phyloP scores from a whole-genome alignment of 1,140 invertebrate genomes.

The Zophobas morio region DNA sequence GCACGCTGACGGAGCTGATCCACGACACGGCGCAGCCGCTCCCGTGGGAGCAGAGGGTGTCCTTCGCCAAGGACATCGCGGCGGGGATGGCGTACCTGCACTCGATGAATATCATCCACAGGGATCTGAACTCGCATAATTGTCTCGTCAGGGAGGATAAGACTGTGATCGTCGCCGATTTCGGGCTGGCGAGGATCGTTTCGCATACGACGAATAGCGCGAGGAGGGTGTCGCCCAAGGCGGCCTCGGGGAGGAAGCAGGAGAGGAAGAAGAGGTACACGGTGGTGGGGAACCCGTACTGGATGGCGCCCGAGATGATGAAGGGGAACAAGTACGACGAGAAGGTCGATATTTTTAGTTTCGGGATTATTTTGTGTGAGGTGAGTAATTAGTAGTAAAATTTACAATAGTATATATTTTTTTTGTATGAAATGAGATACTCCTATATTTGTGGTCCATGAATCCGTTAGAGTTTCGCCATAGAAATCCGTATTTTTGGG shows the following conservation, averaged over 20 bases:
- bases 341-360: slow-evolving; percentile 97
- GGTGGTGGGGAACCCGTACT: slow-evolving; percentile 95
- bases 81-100: slow-evolving; percentile 95
- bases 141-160: slow-evolving; percentile 89
- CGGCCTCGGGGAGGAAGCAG: slow-evolving; percentile 66
- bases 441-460: too few relatives aligned
- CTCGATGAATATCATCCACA: slow-evolving; percentile 94
- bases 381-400: slow-evolving; percentile 69
- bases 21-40: slow-evolving; percentile 80
- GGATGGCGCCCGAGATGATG: slow-evolving; percentile 99
- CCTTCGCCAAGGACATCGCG: slow-evolving; percentile 92
- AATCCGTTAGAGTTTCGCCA: too few relatives aligned
- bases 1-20: slow-evolving; percentile 87
- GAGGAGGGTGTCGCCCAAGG: slow-evolving; percentile 58
- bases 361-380: slow-evolving; percentile 96
- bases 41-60: slow-evolving; percentile 86
- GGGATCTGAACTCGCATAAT: slow-evolving; percentile 97
- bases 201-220: slow-evolving; percentile 71
- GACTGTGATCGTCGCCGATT: slow-evolving; percentile 95
- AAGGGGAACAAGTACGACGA: slow-evolving; percentile 96
- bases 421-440: too few relatives aligned
- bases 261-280: slow-evolving; percentile 81
- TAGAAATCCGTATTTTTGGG: too few relatives aligned
- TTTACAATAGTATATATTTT: background rate
- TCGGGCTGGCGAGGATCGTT: slow-evolving; percentile 93